A percentile compares a stretch with the other conserved stretches of the same genome.
phyloP scores from a whole-genome alignment of 2,888 invertebrate species.

The Ommatoiulus sabulosus region DNA sequence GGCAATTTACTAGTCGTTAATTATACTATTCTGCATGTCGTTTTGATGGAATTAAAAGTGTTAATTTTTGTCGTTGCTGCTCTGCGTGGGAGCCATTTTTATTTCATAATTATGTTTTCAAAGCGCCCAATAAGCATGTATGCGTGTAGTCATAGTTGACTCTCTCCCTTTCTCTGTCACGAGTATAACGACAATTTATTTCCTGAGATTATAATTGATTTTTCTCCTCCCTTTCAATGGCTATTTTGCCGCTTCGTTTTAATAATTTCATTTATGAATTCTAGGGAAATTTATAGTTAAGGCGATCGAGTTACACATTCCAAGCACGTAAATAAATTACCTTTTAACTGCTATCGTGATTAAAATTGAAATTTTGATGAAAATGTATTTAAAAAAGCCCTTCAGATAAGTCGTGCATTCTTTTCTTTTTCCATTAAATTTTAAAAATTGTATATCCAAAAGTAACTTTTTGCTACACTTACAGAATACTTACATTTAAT shows the following conservation, averaged over 20 bases:
- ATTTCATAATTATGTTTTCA: slow-evolving; percentile 30
- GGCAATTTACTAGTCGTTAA: slow-evolving; percentile 30
- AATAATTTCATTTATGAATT: background rate
- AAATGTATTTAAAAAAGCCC: too few relatives aligned
- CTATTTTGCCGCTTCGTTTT: background rate
- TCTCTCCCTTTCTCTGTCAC: too few relatives aligned
- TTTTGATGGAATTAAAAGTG: slow-evolving; percentile 35
- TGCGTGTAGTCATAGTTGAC: background rate
- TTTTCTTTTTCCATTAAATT: too few relatives aligned
- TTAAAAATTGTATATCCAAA: background rate
- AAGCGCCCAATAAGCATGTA: background rate
- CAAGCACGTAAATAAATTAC: background rate
- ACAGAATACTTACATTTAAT: too few relatives aligned
- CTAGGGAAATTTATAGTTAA: background rate
- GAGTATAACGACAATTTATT: too few relatives aligned
- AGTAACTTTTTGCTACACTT: background rate
- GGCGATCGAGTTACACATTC: background rate
- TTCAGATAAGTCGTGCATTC: too few relatives aligned
- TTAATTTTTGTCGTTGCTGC: slow-evolving; percentile 27
- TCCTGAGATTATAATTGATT: background rate
- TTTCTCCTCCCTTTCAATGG: background rate
- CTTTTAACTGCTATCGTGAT: too few relatives aligned
- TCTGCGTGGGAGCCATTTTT: background rate
- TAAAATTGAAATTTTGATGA: too few relatives aligned
- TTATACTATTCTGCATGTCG: slow-evolving; percentile 20